These are phyloP conservation scores for Chaetops frenatus DNA, from an alignment of 2,113 vertebrate species.

Conservation along the genomic window DNA sequence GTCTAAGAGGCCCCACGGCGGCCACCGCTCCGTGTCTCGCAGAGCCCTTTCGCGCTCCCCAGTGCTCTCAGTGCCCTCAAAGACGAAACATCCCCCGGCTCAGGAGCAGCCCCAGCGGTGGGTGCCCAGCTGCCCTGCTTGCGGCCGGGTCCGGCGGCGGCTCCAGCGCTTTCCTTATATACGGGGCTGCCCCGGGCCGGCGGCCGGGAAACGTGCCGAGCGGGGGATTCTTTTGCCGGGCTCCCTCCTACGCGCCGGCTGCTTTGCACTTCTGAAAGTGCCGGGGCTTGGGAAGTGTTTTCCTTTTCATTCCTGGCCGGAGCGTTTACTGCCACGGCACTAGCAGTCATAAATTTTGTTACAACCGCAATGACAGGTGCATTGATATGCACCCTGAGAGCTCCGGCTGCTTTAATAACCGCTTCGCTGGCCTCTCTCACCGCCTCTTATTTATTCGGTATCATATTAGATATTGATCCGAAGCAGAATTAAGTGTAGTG, in stretches of 20 bases:
- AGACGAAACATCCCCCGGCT: not conserved
- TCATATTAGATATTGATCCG: constrained; percentile 82
- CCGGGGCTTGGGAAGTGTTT: constrained; percentile 80
- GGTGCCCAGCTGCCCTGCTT: not conserved
- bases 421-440: constrained; percentile 75
- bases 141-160: not conserved
- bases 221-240: constrained; percentile 86
- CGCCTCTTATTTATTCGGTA: constrained; percentile 78
- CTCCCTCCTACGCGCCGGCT: constrained; percentile 91
- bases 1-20: not conserved
- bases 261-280: constrained; percentile 87
- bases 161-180: constrained; percentile 70
- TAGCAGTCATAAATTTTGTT: constrained; percentile 95
- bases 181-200: constrained; percentile 50
- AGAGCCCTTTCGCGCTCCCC: not conserved
- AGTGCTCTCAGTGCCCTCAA: not conserved
- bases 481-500: constrained; percentile 76
- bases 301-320: constrained; percentile 87
- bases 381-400: constrained; percentile 94
- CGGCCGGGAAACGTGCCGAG: constrained; percentile 72
- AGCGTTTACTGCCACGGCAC: constrained; percentile 87
- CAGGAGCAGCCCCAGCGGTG: not conserved
- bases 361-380: constrained; percentile 97
- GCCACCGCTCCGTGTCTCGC: not conserved
- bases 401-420: constrained; percentile 83